Base-by-base conservation (phyloP, 2,888 invertebrate genomes). In the Drosophila anceps region DNA sequence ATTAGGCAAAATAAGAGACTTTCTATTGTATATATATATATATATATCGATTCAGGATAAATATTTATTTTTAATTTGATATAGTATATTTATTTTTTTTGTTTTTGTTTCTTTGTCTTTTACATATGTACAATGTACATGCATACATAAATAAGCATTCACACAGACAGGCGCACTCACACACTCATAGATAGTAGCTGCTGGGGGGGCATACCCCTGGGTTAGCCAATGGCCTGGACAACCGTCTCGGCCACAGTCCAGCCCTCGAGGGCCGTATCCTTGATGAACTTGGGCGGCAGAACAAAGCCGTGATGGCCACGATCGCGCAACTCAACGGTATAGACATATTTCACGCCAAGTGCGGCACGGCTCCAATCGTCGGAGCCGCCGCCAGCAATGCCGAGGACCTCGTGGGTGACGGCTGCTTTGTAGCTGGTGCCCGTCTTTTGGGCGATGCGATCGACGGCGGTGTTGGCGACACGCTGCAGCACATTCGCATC, bases 311-410 rank as follows among this genome's bases (percentile, higher is more conserved):
- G 82, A 37, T 69, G 58, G 10, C 93, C 93, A n/a, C 79, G 88
- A 85, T 93, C 93, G 13, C 92, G 88, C 64, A 93, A 68, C 61
- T 92, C 92, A 18, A 93, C 67, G 31, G 92, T 93, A 39, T 92
- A 93, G 4, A 93, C 92, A 50, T 91, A 92, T 53, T 92, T 90
- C 0, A 87, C 78, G 12, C 84, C 88, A 15, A 92, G 65, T 0
- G 85, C 80, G 13, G 88, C 83, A 13, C 92, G 90, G 55, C 85
- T 79, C 93, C 93, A 93, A 70, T 93, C 93, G 61, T 92, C 93
- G 3, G 93, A 93, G 37, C 93, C 93, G 37, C 92, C 92, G 60
- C 92, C 92, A 20, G 93, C 92, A 67, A 93, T 85, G 60, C 92
- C 91, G 15, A 93, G 73, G 4, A 90, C 76, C 62, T 91, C 89